Conservation (phyloP, 2,113 vertebrate species). For the Xyliphius kryptos region DNA sequence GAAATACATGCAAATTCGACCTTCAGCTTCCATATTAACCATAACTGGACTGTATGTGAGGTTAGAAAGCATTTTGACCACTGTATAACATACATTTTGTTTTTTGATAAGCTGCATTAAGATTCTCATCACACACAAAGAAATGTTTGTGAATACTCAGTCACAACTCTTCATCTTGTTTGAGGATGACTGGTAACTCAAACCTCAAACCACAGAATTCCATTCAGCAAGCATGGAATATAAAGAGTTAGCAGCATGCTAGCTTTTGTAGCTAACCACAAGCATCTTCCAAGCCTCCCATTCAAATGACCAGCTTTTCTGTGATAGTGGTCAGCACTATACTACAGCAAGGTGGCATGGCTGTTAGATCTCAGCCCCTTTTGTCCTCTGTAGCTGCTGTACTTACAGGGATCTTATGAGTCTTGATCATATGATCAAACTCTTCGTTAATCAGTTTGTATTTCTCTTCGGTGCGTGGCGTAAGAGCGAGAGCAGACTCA, state of each 20-base stretch:
- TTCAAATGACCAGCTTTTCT: neutral
- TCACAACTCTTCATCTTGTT: too few relatives aligned
- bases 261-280: neutral
- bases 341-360: constrained; percentile 26
- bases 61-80: too few relatives aligned
- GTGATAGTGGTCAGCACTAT: constrained; percentile 48
- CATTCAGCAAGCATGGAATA: neutral
- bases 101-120: too few relatives aligned
- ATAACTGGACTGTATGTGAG: constrained; percentile 51
- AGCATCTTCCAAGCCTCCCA: neutral
- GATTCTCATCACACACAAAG: too few relatives aligned
- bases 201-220: too few relatives aligned
- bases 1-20: too few relatives aligned
- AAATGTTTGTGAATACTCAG: too few relatives aligned
- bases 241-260: constrained; percentile 24
- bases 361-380: constrained; percentile 29
- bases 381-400: constrained; percentile 68
- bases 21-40: too few relatives aligned
- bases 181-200: constrained; percentile 4
- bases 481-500: constrained; percentile 91
- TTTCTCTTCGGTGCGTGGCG: constrained; percentile 98
- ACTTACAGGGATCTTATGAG: constrained; percentile 99
- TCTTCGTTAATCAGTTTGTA: constrained; percentile 99
- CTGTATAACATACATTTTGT: too few relatives aligned
- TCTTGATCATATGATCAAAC: constrained; percentile 99